Conservation (phyloP, 2,797 vertebrate genomes). For the Pipistrellus nathusii region DNA sequence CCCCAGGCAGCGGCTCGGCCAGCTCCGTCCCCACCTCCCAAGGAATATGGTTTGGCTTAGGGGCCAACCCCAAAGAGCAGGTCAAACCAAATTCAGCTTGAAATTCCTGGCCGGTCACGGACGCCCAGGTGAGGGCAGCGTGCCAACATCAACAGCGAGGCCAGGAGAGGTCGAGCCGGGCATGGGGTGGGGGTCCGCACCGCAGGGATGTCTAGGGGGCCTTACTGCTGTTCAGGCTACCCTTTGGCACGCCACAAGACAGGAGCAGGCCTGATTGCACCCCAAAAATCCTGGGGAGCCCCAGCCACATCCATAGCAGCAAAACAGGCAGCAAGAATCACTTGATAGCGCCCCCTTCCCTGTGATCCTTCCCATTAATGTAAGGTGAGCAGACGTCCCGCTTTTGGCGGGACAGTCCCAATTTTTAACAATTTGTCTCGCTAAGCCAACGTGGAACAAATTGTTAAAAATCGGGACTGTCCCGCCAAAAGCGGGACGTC, state of each 20-base stretch:
- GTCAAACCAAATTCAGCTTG: constrained; percentile 79
- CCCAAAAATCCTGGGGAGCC: background rate
- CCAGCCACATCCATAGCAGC: accelerated
- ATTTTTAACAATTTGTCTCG: too few species aligned
- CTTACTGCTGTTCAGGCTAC: background rate
- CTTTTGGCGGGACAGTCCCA: too few species aligned
- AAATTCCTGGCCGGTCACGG: constrained; percentile 72
- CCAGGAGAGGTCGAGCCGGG: background rate
- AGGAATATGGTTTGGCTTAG: constrained; percentile 70
- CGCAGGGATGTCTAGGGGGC: background rate
- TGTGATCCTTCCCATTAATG: too few species aligned
- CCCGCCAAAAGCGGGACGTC: too few species aligned
- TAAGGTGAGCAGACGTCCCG: too few species aligned
- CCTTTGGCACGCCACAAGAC: background rate
- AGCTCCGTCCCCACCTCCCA: constrained; percentile 25
- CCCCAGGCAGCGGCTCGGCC: constrained; percentile 60
- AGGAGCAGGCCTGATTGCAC: background rate
- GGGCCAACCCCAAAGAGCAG: constrained; percentile 35
- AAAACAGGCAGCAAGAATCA: background rate
- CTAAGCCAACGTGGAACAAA: too few species aligned
- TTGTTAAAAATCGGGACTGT: too few species aligned
- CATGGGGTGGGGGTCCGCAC: background rate
- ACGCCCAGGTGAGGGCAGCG: constrained; percentile 59
- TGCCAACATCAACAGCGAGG: background rate
- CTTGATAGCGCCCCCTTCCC: background rate